Evolutionary conservation across 37 sponge, comb jelly and placozoan species (phyloP).

Genomic region (Hexactinellida sp.): DNA sequence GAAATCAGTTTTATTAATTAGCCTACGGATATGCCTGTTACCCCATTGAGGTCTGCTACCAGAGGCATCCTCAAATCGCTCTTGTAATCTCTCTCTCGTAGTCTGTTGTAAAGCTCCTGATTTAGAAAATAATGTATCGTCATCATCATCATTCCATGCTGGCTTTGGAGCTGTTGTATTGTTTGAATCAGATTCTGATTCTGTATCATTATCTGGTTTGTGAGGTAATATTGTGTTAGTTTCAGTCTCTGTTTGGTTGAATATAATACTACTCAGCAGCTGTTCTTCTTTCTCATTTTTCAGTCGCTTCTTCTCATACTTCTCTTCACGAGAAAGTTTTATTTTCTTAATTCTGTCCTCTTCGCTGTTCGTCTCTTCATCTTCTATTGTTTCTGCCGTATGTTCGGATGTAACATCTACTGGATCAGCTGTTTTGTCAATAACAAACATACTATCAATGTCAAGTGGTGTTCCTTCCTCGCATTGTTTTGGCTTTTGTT

Average conservation of each 20-base stretch:
- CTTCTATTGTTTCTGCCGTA: not conserved
- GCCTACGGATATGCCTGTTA: not conserved
- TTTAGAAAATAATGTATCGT: not conserved
- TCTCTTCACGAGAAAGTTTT: not conserved
- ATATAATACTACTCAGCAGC: not conserved
- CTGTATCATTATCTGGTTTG: not conserved
- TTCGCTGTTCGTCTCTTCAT: no score
- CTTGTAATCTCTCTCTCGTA: not conserved
- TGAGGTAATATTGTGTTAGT: not conserved
- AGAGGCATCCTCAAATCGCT: not conserved
- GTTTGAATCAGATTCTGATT: not conserved
- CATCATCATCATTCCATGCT: conserved; percentile 3
- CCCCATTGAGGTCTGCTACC: not conserved
- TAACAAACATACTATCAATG: conserved; percentile 1
- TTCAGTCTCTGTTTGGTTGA: not conserved
- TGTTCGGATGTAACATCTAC: not conserved
- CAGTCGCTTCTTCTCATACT: not conserved
- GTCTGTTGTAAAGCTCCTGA: not conserved
- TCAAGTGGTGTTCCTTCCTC: not conserved
- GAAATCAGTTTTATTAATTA: not conserved
- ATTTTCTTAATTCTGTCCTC: not conserved
- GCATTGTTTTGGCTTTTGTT: not conserved
- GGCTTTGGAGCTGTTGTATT: not conserved
- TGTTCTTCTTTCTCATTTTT: not conserved
- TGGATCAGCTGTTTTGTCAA: not conserved